phyloP scores from a whole-genome alignment of 2,888 invertebrate genomes.

The Germaria angustata region DNA sequence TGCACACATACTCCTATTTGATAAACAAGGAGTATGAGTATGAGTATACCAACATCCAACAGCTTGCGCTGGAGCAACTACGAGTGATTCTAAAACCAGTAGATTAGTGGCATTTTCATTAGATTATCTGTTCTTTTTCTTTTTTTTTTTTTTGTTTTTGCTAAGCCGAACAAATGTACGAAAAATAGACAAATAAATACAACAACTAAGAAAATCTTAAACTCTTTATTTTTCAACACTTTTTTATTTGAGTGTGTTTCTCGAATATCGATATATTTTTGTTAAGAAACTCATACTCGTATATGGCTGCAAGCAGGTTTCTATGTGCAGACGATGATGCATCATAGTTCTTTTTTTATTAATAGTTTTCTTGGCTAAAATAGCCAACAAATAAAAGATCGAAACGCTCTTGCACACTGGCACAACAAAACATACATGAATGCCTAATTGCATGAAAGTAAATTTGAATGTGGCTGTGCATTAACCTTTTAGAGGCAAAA shows the following conservation, averaged over 20 bases:
- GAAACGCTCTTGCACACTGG: neutral
- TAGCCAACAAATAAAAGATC: constrained; percentile 41
- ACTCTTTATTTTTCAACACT: constrained; percentile 40
- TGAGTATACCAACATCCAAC: neutral
- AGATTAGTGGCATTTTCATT: constrained; percentile 57
- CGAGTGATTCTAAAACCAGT: constrained; percentile 54
- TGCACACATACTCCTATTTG: neutral
- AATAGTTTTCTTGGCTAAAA: constrained; percentile 43
- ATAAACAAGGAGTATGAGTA: neutral
- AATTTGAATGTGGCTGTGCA: constrained; percentile 3
- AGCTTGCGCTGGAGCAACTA: constrained; percentile 29
- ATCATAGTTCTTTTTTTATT: neutral
- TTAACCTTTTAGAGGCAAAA: constrained; percentile 17
- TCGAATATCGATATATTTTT: constrained; percentile 37
- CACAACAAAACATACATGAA: constrained; percentile 9
- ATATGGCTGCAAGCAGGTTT: neutral
- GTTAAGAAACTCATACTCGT: constrained; percentile 30
- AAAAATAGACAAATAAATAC: neutral
- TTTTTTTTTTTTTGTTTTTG: neutral
- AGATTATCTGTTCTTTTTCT: neutral
- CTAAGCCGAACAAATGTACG: constrained; percentile 1
- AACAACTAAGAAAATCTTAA: constrained; percentile 45
- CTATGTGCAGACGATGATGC: constrained; percentile 5
- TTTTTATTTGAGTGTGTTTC: constrained; percentile 26
- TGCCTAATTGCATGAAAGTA: constrained; percentile 3